A percentile compares a stretch with the other conserved stretches of the same genome.
phyloP scores from a whole-genome alignment of 1,140 invertebrate species.

The Drosophila orena region DNA sequence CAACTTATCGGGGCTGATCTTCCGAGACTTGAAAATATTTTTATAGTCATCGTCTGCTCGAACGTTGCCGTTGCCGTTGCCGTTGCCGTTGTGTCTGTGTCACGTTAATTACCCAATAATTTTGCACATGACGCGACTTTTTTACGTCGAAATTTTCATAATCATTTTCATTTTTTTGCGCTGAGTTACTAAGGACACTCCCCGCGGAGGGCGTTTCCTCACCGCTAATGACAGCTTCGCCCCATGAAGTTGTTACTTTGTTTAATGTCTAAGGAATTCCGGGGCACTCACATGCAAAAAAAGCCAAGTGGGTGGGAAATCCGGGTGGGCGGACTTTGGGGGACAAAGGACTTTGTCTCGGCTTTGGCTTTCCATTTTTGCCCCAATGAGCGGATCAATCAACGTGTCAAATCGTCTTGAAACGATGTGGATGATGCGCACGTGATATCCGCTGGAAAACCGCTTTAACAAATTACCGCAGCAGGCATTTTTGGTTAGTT shows the following conservation, averaged over 20 bases:
- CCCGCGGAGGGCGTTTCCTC: conserved; percentile 48
- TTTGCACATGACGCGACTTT: conserved; percentile 74
- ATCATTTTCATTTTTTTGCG: conserved; percentile 37
- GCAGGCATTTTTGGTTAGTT: conserved; percentile 72
- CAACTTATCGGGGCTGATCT: conserved; percentile 40
- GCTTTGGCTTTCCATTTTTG: conserved; percentile 66
- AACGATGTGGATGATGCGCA: conserved; percentile 54
- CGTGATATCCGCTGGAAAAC: conserved; percentile 73
- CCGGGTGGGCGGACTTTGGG: neutral
- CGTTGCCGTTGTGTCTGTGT: conserved; percentile 47
- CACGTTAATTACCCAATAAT: conserved; percentile 74
- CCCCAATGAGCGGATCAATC: conserved; percentile 78
- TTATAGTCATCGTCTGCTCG: conserved; percentile 39
- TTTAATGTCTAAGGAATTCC: conserved; percentile 64
- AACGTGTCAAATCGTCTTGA: conserved; percentile 79
- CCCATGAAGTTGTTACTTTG: conserved; percentile 73
- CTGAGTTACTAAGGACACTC: conserved; percentile 35
- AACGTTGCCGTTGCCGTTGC: conserved; percentile 30
- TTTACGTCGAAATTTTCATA: conserved; percentile 55
- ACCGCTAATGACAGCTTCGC: conserved; percentile 55
- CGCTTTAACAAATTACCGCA: conserved; percentile 76
- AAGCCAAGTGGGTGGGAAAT: conserved; percentile 22
- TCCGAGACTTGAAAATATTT: conserved; percentile 37
- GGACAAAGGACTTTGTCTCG: conserved; percentile 26
- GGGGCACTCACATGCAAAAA: conserved; percentile 53